Base-by-base conservation (phyloP, 2,888 invertebrate species). In the Mesochorus sp. region DNA sequence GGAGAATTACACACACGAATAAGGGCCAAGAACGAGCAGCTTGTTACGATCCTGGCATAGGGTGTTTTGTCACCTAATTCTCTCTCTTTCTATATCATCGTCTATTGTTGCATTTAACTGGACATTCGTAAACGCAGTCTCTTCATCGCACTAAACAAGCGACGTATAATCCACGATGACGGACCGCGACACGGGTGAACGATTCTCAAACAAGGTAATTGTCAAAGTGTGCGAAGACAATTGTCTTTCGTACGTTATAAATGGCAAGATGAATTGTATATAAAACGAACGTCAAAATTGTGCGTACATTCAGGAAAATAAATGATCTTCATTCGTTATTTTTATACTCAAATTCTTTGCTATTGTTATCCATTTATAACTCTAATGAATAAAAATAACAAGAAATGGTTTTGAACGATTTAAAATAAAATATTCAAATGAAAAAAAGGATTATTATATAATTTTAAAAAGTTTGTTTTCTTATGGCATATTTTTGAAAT, bases 31-130 rank as follows among this genome's bases (percentile, higher is more conserved):
- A 47, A 59, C 68, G 31, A 31, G 34, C n/a, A 47, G 82, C 83
- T 86, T 84, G 85, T 87, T 87, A 87, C 84, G 80, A 81, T 76
- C 81, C 74, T 75, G 84, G 57, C 83, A 59, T 42, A 59, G 17
- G 57, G 44, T 57, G 17, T 80, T 87, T 85, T 84, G 86, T 86
- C 85, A 82, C 81, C 79, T 79, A 83, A 80, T 51, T 19, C 28
- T 51, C 24, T 53, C 53, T 28, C 53, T 53, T 26, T 67, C 39
- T 53, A 34, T 21, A 31, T 47, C 12, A 57, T 14, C 3, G 14
- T 37, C 19, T 10, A 34, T 49, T 37, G 53, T 26, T 67, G 53
- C 49, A 71, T 71, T 71, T 34, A 21, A 19, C 3, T 34, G 6
- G 49, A 64, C 67, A 55, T 59, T 24, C 34, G 12, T 47, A 34